These are phyloP conservation scores for Drosophila cyrtoloma DNA, from an alignment of 2,888 invertebrate genomes.

Conservation along the genomic window DNA sequence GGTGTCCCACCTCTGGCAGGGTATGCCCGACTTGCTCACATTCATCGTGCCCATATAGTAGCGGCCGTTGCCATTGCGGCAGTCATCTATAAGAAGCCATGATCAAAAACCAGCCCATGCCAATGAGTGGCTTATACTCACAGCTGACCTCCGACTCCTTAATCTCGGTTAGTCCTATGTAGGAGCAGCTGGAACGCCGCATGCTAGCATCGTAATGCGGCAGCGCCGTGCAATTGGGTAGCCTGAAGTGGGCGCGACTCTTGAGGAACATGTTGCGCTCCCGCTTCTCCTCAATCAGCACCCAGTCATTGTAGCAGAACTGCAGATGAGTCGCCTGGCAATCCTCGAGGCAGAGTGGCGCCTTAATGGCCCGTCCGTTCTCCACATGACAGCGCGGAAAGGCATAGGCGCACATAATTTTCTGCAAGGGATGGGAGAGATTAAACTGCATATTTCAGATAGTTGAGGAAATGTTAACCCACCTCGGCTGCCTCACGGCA, in stretches of 20 bases:
- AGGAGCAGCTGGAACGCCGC: constrained; percentile 90
- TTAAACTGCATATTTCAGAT: no score
- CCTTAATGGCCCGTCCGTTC: constrained; percentile 88
- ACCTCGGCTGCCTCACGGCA: constrained; percentile 95
- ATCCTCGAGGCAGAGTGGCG: constrained; percentile 96
- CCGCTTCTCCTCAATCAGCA: constrained; percentile 94
- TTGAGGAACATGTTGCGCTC: constrained; percentile 91
- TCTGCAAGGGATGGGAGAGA: constrained; percentile 85
- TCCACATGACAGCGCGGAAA: constrained; percentile 94
- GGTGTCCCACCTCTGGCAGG: constrained; percentile 96
- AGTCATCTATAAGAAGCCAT: constrained; percentile 88
- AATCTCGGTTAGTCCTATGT: constrained; percentile 93
- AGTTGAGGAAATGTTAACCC: constrained; percentile 29
- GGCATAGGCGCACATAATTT: constrained; percentile 95
- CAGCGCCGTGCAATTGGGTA: constrained; percentile 94
- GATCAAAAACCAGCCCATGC: background rate
- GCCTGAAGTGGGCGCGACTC: constrained; percentile 93
- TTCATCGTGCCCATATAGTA: constrained; percentile 96
- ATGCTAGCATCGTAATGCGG: constrained; percentile 89
- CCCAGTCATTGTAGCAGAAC: constrained; percentile 98
- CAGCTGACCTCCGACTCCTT: constrained; percentile 92
- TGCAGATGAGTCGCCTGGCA: constrained; percentile 95
- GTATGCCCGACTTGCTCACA: constrained; percentile 92
- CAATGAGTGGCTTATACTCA: constrained; percentile 84
- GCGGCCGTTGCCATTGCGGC: constrained; percentile 94